Conservation (phyloP, 2,888 invertebrate species). For the Sesia apiformis region DNA sequence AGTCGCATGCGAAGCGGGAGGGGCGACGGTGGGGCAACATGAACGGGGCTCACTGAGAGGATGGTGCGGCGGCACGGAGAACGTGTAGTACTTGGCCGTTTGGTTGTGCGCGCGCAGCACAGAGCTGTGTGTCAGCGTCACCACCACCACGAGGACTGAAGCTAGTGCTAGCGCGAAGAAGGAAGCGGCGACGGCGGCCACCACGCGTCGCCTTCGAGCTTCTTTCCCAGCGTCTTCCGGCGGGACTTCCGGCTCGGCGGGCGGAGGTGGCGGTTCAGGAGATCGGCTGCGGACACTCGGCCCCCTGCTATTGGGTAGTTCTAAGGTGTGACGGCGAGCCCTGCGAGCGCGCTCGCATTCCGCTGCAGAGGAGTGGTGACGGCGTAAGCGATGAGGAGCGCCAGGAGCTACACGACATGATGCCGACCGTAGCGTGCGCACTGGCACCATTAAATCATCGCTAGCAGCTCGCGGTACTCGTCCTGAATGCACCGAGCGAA, state of each 20-base stretch:
- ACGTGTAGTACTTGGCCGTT: constrained; percentile 78
- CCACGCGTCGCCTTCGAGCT: constrained; percentile 79
- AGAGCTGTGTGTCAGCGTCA: constrained; percentile 83
- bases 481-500: constrained; percentile 63
- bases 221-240: constrained; percentile 77
- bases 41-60: constrained; percentile 76
- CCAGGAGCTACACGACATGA: constrained; percentile 63
- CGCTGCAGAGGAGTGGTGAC: constrained; percentile 66
- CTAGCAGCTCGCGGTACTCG: constrained; percentile 61
- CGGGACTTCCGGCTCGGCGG: constrained; percentile 52
- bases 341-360: constrained; percentile 67
- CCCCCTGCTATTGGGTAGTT: constrained; percentile 58
- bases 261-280: constrained; percentile 47
- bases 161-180: constrained; percentile 83
- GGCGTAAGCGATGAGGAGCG: constrained; percentile 61
- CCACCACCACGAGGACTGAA: constrained; percentile 83
- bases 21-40: constrained; percentile 75
- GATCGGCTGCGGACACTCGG: constrained; percentile 63
- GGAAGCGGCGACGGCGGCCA: constrained; percentile 81
- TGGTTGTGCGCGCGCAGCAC: constrained; percentile 77
- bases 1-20: constrained; percentile 74
- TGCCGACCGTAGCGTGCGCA: constrained; percentile 63
- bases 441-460: constrained; percentile 67
- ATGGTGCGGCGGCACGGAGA: constrained; percentile 76
- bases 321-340: constrained; percentile 58